phyloP scores from a whole-genome alignment of 2,888 invertebrate genomes.

The Gymnoscelis rufifasciata region DNA sequence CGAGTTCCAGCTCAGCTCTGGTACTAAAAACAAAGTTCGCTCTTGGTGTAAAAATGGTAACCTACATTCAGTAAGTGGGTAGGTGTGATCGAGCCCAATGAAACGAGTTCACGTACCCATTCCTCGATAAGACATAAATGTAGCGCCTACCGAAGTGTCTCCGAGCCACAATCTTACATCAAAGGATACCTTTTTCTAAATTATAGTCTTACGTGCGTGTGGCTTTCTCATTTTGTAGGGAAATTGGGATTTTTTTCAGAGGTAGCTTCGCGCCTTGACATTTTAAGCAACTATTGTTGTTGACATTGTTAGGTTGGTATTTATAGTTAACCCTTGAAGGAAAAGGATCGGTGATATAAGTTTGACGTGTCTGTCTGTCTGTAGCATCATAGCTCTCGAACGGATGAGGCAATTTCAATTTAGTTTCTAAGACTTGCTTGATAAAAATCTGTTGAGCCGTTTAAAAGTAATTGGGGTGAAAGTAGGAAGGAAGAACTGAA shows the following conservation, averaged over 20 bases:
- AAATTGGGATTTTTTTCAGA: constrained; percentile 2
- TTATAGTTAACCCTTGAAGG: too few relatives aligned
- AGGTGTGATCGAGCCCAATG: constrained; percentile 4
- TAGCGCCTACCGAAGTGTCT: constrained; percentile 21
- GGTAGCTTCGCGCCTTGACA: neutral
- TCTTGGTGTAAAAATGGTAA: neutral
- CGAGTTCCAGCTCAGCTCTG: neutral
- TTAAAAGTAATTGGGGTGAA: too few relatives aligned
- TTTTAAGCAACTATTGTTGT: neutral
- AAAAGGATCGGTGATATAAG: too few relatives aligned
- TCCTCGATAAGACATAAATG: constrained; percentile 18
- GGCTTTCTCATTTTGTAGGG: constrained; percentile 1
- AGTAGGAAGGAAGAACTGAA: too few relatives aligned
- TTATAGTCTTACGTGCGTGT: constrained; percentile 5
- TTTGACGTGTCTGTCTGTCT: too few relatives aligned
- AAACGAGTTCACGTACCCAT: constrained; percentile 19
- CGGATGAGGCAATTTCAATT: too few relatives aligned
- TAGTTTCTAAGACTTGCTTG: too few relatives aligned
- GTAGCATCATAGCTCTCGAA: too few relatives aligned
- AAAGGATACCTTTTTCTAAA: constrained; percentile 14
- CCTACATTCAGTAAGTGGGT: constrained; percentile 6
- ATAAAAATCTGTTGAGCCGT: too few relatives aligned
- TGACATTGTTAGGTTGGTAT: too few relatives aligned
- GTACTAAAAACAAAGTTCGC: constrained; percentile 1
- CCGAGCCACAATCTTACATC: constrained; percentile 16